Percentiles rank a stretch among this genome's conserved stretches.
Conservation (phyloP, 2,113 vertebrate genomes). For the Crotophaga sulcirostris region DNA sequence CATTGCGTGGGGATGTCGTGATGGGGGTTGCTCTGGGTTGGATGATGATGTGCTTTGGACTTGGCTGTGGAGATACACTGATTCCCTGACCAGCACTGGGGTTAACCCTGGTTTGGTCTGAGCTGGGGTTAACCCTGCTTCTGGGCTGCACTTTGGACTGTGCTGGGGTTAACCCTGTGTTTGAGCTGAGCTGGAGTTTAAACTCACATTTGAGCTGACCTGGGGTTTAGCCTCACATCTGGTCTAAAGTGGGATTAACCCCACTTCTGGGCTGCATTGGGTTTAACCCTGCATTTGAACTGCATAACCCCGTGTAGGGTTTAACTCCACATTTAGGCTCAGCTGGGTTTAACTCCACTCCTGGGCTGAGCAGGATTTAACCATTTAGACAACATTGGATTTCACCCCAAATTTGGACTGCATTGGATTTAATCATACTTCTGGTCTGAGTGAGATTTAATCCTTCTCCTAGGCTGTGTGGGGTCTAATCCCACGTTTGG, state of each 20-base stretch:
- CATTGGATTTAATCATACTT: not conserved
- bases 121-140: not conserved
- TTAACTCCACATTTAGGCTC: not conserved
- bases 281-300: not conserved
- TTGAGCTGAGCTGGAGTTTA: not conserved
- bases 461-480: not conserved
- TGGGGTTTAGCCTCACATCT: not conserved
- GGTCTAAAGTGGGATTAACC: not conserved
- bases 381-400: not conserved
- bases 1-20: not conserved
- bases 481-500: not conserved
- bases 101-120: not conserved
- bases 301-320: not conserved
- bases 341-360: not conserved
- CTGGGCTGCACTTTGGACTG: not conserved
- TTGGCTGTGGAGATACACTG: not conserved
- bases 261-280: not conserved
- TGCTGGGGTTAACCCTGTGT: not conserved
- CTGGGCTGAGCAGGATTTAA: not conserved
- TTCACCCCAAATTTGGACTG: not conserved
- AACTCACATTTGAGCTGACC: not conserved
- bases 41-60: not conserved
- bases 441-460: not conserved
- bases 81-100: rapidly evolving
- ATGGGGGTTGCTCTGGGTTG: not conserved